These are phyloP conservation scores for Dryoscopus gambensis DNA, from an alignment of 2,113 vertebrate species.

Conservation along the genomic window DNA sequence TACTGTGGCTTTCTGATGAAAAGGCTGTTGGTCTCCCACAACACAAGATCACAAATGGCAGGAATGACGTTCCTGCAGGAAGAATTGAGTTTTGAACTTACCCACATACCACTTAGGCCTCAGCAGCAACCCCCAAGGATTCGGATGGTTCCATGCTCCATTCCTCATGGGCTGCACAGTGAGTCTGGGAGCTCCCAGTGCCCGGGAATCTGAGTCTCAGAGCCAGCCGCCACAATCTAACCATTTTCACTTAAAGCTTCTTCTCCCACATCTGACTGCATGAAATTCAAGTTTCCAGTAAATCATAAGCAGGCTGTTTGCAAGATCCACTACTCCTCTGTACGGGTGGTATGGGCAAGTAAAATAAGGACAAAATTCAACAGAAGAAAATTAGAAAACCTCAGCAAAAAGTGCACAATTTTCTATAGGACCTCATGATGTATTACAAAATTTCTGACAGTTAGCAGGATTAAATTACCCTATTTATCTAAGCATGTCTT, in stretches of 20 bases:
- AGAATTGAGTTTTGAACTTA: neutral
- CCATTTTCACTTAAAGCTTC: neutral
- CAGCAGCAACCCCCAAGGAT: neutral
- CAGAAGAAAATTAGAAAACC: neutral
- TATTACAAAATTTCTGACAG: neutral
- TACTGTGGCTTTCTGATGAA: neutral
- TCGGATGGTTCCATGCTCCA: neutral
- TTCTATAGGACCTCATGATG: neutral
- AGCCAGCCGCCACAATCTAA: neutral
- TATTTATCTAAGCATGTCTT: neutral
- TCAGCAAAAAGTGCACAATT: neutral
- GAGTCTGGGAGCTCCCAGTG: neutral
- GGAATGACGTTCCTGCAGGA: neutral
- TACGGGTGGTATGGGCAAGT: neutral
- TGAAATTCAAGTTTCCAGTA: neutral
- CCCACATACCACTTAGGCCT: rapidly evolving
- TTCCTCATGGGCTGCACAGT: neutral
- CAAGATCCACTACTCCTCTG: neutral
- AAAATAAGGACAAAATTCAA: neutral
- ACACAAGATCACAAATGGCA: neutral
- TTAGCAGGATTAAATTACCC: neutral
- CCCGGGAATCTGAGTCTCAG: neutral
- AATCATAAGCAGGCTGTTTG: neutral
- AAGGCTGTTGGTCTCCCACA: neutral
- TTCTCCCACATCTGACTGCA: neutral